Evolutionary conservation across 2,113 vertebrate species (phyloP).

Genomic region (Heterocephalus glaber): DNA sequence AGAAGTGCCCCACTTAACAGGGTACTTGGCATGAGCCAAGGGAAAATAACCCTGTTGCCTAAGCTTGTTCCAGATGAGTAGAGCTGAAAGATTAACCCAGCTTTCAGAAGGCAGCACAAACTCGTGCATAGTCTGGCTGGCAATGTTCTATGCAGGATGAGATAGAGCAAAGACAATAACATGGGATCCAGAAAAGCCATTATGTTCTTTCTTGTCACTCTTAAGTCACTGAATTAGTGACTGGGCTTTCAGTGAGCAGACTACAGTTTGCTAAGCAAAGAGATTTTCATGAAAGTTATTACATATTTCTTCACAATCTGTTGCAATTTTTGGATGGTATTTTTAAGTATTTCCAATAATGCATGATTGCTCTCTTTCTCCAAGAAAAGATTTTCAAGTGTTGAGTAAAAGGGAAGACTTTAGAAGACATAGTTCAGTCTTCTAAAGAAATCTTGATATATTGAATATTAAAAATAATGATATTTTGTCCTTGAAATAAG

Average conservation of each 20-base stretch:
- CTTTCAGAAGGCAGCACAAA: not conserved
- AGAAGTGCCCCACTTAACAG: not conserved
- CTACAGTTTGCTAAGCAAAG: not conserved
- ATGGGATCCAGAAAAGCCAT: not conserved
- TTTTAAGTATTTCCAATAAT: slow-evolving; percentile 45
- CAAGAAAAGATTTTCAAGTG: slow-evolving; percentile 41
- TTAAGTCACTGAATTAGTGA: slow-evolving; percentile 6
- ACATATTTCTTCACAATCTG: slow-evolving; percentile 56
- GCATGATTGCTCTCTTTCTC: slow-evolving; percentile 10
- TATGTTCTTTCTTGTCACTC: not conserved
- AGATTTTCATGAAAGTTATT: not conserved
- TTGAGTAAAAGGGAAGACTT: slow-evolving; percentile 48
- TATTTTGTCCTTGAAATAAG: slow-evolving; percentile 25
- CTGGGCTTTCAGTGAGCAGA: not conserved
- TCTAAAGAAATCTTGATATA: slow-evolving; percentile 21
- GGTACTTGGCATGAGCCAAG: not conserved
- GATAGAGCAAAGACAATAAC: not conserved
- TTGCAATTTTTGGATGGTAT: slow-evolving; percentile 14
- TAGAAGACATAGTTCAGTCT: slow-evolving; percentile 40
- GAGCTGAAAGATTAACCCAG: slow-evolving; percentile 34
- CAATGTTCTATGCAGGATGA: slow-evolving; percentile 23
- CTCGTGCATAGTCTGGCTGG: slow-evolving; percentile 11
- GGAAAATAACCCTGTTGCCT: not conserved
- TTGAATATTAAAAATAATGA: slow-evolving; percentile 35
- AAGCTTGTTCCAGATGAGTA: slow-evolving; percentile 22